Conservation (phyloP, 1,140 invertebrate genomes). For the Elymnias hypermnestra region DNA sequence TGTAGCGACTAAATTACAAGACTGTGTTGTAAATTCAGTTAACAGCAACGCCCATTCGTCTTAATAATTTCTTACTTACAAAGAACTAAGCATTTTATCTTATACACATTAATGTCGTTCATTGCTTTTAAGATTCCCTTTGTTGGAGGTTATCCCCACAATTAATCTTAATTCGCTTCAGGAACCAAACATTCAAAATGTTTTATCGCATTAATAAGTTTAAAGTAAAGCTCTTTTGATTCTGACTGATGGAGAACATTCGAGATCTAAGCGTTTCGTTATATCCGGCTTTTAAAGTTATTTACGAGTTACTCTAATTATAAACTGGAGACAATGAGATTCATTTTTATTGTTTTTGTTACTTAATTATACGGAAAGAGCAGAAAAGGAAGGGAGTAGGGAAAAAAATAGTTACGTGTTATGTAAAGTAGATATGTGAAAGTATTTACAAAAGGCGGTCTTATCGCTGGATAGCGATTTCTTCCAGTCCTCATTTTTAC, state of each 20-base stretch:
- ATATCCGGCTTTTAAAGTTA: not conserved
- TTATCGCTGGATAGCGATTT: too few relatives aligned
- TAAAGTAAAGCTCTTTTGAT: not conserved
- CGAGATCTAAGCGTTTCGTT: conserved; percentile 2
- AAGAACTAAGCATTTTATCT: conserved; percentile 1
- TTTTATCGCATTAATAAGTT: conserved; percentile 10
- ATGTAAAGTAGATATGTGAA: too few relatives aligned
- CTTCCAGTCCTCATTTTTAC: too few relatives aligned
- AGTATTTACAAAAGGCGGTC: too few relatives aligned
- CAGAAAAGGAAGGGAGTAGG: too few relatives aligned
- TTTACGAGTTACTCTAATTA: not conserved
- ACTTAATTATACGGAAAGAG: too few relatives aligned
- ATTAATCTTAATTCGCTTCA: conserved; percentile 24
- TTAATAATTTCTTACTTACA: conserved; percentile 4
- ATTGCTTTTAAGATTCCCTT: conserved; percentile 9
- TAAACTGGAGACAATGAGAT: too few relatives aligned
- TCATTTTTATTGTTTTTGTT: too few relatives aligned
- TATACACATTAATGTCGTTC: conserved; percentile 5
- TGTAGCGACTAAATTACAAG: too few relatives aligned
- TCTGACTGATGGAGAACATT: not conserved
- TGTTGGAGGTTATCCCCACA: conserved; percentile 18
- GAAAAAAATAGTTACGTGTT: too few relatives aligned
- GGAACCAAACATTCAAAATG: conserved; percentile 7
- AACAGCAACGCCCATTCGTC: not conserved
- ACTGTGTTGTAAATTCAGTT: too few relatives aligned